Base-by-base conservation (phyloP, 2,113 vertebrate species). In the Anser cygnoides region DNA sequence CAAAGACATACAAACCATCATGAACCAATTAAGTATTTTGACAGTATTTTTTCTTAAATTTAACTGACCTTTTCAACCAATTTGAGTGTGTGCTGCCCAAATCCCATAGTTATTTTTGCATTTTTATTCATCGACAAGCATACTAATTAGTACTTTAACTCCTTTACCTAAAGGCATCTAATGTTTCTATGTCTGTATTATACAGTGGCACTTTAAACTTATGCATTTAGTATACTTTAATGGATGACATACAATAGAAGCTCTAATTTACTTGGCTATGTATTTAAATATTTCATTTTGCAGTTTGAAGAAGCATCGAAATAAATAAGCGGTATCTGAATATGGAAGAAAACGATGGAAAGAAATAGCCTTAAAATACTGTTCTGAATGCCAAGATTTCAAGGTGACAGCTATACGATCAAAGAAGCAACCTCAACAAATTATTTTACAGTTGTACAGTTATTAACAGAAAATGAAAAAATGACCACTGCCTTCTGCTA, bases 281-380 rank as follows among this genome's bases (percentile, higher is more conserved):
- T 20, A 23, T 39, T 82, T 61, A 87, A 82, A 79, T 28, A 74
- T 29, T 86, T 75, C 49, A 29, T 3, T 50, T n/a, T 46, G 19
- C 4, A 52, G n/a, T 61, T 67, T 35, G 29, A 84, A n/a, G 13
- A 33, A 79, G 16, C 41, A 29, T 26, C 13, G 4, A 87, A 25
- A 70, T 66, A 73, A 82, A 90, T 4, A 73, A 3, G 7, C 3
- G 2, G 7, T 20, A 63, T 23, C 17, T 46, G 20, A 77, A 74
- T 37, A 71, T 22, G 3, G 3, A 0, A 2, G n/a, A 58, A 59
- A 73, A 13, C 11, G 16, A 29, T 0, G 6, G 8, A n/a, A 54
- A 50, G 23, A 65, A 95, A 59, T 10, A 55, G 25, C 25, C 18
- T 84, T 63, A 84, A 71, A 90, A 84, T 31, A 58, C 16, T 22